Conservation (phyloP, 2,113 vertebrate species). For the Psephotus haematonotus region DNA sequence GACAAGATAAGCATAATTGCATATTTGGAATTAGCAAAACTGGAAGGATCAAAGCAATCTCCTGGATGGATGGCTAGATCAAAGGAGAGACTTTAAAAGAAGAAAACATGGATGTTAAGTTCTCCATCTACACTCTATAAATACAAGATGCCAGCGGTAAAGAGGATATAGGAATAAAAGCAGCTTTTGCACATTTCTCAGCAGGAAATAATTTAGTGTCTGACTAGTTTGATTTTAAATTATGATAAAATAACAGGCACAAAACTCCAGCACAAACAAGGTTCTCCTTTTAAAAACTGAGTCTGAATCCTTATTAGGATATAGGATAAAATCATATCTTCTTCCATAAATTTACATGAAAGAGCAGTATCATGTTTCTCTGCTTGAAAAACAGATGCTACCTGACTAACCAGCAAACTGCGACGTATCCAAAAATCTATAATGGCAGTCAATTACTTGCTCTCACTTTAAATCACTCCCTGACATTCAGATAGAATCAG, state of each 20-base stretch:
- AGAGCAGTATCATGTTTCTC: not conserved
- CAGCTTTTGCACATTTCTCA: conserved; percentile 43
- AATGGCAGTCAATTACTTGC: not conserved
- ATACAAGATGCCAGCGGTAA: conserved; percentile 51
- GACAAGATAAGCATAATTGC: conserved; percentile 60
- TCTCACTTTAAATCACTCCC: not conserved
- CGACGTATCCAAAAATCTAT: not conserved
- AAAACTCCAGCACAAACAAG: conserved; percentile 14
- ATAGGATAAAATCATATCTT: conserved; percentile 35
- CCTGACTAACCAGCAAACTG: conserved; percentile 9
- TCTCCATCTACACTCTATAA: conserved; percentile 30
- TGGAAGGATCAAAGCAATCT: conserved; percentile 58
- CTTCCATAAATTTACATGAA: conserved; percentile 9
- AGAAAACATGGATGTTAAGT: conserved; percentile 59
- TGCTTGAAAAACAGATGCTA: conserved; percentile 24
- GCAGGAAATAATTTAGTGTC: conserved; percentile 42
- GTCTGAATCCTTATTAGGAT: conserved; percentile 17
- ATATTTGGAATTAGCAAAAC: conserved; percentile 55
- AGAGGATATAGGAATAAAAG: conserved; percentile 40
- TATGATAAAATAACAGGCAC: conserved; percentile 45
- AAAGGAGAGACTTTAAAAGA: conserved; percentile 58
- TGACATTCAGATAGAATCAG: not conserved
- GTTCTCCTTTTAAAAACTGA: not conserved
- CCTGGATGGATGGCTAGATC: conserved; percentile 52
- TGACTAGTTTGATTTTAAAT: conserved; percentile 56